Evolutionary conservation across 2,797 vertebrate species (phyloP).

Genomic region (Morus bassanus): DNA sequence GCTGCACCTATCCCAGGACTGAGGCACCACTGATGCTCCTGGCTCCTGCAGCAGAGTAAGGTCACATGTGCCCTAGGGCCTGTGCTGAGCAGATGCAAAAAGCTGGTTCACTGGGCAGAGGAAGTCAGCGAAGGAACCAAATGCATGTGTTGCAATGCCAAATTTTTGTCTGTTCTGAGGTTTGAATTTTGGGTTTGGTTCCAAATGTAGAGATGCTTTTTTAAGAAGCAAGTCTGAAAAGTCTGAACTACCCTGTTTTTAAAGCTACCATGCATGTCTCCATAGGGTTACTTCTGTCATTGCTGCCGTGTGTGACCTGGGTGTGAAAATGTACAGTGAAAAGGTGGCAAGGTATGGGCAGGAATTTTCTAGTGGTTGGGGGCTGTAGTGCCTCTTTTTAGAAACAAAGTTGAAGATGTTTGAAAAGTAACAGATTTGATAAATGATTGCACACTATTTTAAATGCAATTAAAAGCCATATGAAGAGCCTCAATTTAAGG

Average conservation of each 20-base stretch:
- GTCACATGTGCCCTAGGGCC: not conserved
- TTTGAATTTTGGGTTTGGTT: not conserved
- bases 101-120: not conserved
- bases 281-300: not conserved
- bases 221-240: not conserved
- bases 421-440: not conserved
- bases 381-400: not conserved
- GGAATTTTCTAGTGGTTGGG: not conserved
- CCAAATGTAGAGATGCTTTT: not conserved
- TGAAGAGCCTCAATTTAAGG: not conserved
- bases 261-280: not conserved
- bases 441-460: not conserved
- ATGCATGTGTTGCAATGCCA: not conserved
- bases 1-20: not conserved
- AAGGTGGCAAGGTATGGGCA: not conserved
- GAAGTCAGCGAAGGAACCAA: not conserved
- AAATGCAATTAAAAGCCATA: not conserved
- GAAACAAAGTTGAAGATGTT: not conserved
- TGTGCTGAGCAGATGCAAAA: not conserved
- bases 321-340: not conserved
- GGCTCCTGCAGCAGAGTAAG: not conserved
- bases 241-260: not conserved
- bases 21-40: not conserved
- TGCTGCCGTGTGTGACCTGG: not conserved
- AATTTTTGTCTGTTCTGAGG: not conserved